phyloP scores from a whole-genome alignment of 2,888 invertebrate genomes.

The Tinea semifulvella region DNA sequence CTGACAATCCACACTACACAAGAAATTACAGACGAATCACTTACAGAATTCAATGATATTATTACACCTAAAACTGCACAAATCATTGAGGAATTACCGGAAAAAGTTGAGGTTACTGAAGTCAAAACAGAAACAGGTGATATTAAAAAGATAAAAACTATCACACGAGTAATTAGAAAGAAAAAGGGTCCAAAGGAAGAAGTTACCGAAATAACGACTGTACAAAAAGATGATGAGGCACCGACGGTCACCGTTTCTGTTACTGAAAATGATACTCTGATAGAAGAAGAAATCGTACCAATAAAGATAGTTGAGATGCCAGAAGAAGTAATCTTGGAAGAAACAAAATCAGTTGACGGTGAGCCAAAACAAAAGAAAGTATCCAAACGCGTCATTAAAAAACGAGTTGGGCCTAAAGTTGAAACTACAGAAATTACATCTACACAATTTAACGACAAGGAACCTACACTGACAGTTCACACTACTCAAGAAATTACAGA shows the following conservation, averaged over 20 bases:
- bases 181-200: constrained; percentile 30
- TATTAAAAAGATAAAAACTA: constrained; percentile 12
- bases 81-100: constrained; percentile 15
- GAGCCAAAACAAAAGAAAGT: constrained; percentile 23
- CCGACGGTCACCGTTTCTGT: constrained; percentile 28
- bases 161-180: constrained; percentile 27
- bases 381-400: constrained; percentile 26
- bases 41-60: constrained; percentile 33
- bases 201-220: constrained; percentile 44
- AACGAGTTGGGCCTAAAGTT: constrained; percentile 30
- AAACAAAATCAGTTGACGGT: constrained; percentile 23
- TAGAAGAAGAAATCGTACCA: constrained; percentile 24
- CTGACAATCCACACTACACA: too few species aligned
- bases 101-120: constrained; percentile 12
- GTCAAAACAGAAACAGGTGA: constrained; percentile 15
- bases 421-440: constrained; percentile 40
- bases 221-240: constrained; percentile 41
- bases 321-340: constrained; percentile 20
- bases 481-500: constrained; percentile 14
- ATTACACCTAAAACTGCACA: constrained; percentile 23
- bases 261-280: constrained; percentile 19
- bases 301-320: constrained; percentile 20
- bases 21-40: constrained; percentile 35
- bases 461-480: constrained; percentile 14
- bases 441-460: constrained; percentile 26